Evolutionary conservation across 2,113 vertebrate genomes (phyloP).

Genomic region (Pangasianodon hypophthalmus): DNA sequence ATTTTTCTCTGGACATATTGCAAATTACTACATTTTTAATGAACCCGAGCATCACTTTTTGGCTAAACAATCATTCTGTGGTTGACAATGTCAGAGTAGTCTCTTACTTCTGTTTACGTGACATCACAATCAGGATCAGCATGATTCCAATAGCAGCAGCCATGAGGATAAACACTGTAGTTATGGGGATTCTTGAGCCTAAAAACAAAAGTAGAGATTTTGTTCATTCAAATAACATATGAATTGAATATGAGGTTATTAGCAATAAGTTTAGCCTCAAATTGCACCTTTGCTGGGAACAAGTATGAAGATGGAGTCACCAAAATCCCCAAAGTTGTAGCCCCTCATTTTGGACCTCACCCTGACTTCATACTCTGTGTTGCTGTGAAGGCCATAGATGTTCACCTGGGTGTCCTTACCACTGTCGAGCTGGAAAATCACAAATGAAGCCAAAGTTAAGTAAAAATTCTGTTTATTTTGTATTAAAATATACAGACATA

Average conservation of each 20-base stretch:
- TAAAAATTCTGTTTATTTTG: background rate
- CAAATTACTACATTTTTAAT: background rate
- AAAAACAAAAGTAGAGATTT: constrained; percentile 57
- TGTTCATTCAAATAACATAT: background rate
- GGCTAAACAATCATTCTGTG: background rate
- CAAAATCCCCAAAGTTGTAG: constrained; percentile 84
- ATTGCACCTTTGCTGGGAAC: constrained; percentile 65
- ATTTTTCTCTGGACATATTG: background rate
- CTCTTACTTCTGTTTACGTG: constrained; percentile 88
- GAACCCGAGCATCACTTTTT: background rate
- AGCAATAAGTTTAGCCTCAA: background rate
- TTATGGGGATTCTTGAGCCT: constrained; percentile 81
- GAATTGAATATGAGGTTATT: background rate
- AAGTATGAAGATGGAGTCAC: constrained; percentile 79
- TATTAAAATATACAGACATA: background rate
- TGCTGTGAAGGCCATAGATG: constrained; percentile 81
- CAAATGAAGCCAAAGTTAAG: constrained; percentile 16
- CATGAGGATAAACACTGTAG: constrained; percentile 80
- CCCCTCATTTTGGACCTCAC: constrained; percentile 79
- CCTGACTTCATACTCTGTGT: constrained; percentile 83
- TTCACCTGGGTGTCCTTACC: constrained; percentile 71
- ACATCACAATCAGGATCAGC: constrained; percentile 79
- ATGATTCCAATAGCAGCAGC: constrained; percentile 76
- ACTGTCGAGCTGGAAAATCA: constrained; percentile 71
- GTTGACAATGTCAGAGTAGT: background rate